Evolutionary conservation across 2,113 vertebrate genomes (phyloP), one percentile per base, ranked within the genome.

Genomic region (Morone saxatilis): DNA sequence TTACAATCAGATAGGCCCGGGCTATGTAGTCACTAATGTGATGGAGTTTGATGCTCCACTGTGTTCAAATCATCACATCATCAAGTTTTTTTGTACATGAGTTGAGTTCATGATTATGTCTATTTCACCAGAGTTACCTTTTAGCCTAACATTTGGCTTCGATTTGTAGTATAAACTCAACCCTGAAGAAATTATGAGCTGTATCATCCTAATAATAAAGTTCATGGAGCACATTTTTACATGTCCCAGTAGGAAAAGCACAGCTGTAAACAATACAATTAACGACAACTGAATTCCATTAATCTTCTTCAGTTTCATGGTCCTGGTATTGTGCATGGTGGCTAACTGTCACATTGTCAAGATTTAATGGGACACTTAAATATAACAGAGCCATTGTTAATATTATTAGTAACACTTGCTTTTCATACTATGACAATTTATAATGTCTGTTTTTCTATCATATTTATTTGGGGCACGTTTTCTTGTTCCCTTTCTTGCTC

Each of bases 291-390:
- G 61, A 45, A 22, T 45, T 45, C 45, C 65, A 59, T 73, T 36
- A 73, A 36, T 10, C 56, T 31, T 36, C 41, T 36, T 47, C 0
- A 20, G 41, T 45, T 36, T 48, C 19, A 14, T n/a, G 45, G 7
- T 60, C 25, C 14, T n/a, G 56, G 43, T 60, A 9, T 36, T 6
- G 25, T 20, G 22, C 41, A 10, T n/a, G 10, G 6, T 7, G 63
- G 41, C 63, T 25, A 22, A 1, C 56, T 53, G 67, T 70, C 68
- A 70, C 68, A 4, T 20, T 25, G 57, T 10, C 43, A 22, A 9
- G 45, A 25, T 61, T 50, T 20, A 73, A 45, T 20, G 43, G 56
- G 56, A 31, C 71, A 61, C 57, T 50, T 36, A n/a, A 72, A 48
- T n/a, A 60, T 17, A 59, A 59, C 70, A 40, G 50, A 70, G 31